Evolutionary conservation across 2,888 invertebrate genomes (phyloP), one percentile per base, ranked within the genome.

Genomic region (Eristalis intricaria): DNA sequence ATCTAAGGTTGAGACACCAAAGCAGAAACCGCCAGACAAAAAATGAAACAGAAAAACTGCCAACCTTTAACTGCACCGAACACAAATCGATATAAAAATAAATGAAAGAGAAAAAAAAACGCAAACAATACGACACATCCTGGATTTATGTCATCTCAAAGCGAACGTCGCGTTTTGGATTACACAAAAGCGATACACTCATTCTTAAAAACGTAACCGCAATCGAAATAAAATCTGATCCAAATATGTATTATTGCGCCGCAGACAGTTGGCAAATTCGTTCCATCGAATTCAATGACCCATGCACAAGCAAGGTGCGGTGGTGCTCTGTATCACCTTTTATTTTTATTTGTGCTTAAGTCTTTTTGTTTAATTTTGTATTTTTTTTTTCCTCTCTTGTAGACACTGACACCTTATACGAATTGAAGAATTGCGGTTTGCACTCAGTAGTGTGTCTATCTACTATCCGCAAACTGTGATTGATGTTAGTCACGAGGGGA

Each of bases 261-360:
- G 87, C 87, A 87, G 87, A 87, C 87, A 79, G 79, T 87, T 87
- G 87, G 84, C 79, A 80, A 87, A 76, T 84, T 75, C 61, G 22
- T 71, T 87, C 38, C 76, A 71, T 60, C 50, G 63, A 87, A 87
- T 69, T 43, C 73, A 87, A 84, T 87, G 84, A 83, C 75, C 84
- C 87, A 66, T 80, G 78, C 76, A 40, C 43, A 15, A 77, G 29
- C 29, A 74, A 80, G 69, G 76, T 82, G 87, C 64, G 70, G 77
- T 74, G 38, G 43, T 50, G 40, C 4, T 65, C 63, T 50, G 32
- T 70, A 32, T 50, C 10, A 58, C 32, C 35, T 38, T 50, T 43
- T 66, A 8, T 68, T 13, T 70, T 63, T 73, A n/a, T 50, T 40
- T 40, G 40, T 40, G 40, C 15, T 40, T 40, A 40, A 40, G 13